phyloP scores from a whole-genome alignment of 2,888 invertebrate species.

The Catonia carolina region DNA sequence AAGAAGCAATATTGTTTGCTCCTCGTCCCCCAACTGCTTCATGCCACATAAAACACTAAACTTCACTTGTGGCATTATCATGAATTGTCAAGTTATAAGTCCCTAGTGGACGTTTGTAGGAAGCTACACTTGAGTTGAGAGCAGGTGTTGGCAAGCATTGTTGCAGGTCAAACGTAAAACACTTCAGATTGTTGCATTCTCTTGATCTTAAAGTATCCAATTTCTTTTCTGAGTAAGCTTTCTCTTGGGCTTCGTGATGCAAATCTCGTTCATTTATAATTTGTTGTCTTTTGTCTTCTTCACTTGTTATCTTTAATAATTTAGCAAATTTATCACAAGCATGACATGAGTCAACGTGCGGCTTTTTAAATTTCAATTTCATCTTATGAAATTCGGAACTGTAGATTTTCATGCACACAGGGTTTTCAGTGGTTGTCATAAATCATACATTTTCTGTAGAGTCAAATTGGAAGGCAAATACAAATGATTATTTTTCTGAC shows the following conservation, averaged over 20 bases:
- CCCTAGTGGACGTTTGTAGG: conserved; percentile 15
- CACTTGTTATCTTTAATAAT: too few species aligned
- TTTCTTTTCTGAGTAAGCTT: neutral
- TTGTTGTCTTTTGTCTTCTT: neutral
- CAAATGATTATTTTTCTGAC: conserved; percentile 8
- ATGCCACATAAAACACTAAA: conserved; percentile 30
- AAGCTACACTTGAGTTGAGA: conserved; percentile 4
- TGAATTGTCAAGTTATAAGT: conserved; percentile 12
- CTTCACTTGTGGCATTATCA: neutral
- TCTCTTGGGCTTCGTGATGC: neutral
- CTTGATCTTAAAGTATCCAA: neutral
- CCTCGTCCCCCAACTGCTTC: conserved; percentile 30
- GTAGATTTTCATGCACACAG: conserved; percentile 20
- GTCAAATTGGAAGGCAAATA: conserved; percentile 17
- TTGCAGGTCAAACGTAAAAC: neutral
- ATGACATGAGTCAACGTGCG: conserved; percentile 31
- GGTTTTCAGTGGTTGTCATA: conserved; percentile 13
- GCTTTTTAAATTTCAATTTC: conserved; percentile 30
- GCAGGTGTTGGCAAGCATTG: neutral
- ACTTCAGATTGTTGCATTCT: neutral
- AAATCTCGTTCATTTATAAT: neutral
- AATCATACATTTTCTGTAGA: conserved; percentile 10
- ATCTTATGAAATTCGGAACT: conserved; percentile 24
- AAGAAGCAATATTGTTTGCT: conserved; percentile 35
- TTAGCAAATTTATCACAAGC: conserved; percentile 30